Percentiles rank a stretch among this genome's conserved stretches.
These are phyloP conservation scores for Protobothrops mucrosquamatus DNA, from an alignment of 2,113 vertebrate species.

Conservation along the genomic window DNA sequence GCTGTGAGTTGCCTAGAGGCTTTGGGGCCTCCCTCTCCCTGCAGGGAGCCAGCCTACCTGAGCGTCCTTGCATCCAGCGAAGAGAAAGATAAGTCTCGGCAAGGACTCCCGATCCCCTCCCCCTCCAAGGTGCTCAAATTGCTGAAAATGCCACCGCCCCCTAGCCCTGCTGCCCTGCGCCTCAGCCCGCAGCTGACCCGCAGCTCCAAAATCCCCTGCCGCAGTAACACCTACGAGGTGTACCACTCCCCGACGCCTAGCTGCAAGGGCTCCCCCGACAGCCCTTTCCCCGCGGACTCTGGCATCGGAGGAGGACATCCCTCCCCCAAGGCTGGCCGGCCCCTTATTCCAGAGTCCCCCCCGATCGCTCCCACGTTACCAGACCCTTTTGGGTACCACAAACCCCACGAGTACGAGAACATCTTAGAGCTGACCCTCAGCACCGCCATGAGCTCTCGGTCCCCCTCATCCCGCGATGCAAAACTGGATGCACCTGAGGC, in stretches of 20 bases:
- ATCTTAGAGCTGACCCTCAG: constrained; percentile 58
- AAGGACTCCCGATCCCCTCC: constrained; percentile 70
- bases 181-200: constrained; percentile 89
- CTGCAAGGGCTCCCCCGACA: constrained; percentile 63
- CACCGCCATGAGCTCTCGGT: constrained; percentile 60
- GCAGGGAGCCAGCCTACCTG: constrained; percentile 55
- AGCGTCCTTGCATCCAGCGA: constrained; percentile 43
- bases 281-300: constrained; percentile 49
- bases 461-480: constrained; percentile 35
- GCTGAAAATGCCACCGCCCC: constrained; percentile 80
- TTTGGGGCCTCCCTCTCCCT: constrained; percentile 59
- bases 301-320: constrained; percentile 19
- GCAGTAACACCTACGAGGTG: constrained; percentile 85
- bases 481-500: neutral
- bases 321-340: constrained; percentile 39
- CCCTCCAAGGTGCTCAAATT: constrained; percentile 87
- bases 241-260: constrained; percentile 81
- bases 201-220: constrained; percentile 87
- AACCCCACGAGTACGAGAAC: constrained; percentile 63
- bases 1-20: constrained; percentile 11
- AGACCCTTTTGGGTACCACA: constrained; percentile 40
- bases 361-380: constrained; percentile 38
- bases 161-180: constrained; percentile 70
- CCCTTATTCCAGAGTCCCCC: constrained; percentile 39
- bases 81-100: neutral